phyloP scores from a whole-genome alignment of 2,888 invertebrate species.

The Pterostichus madidus region DNA sequence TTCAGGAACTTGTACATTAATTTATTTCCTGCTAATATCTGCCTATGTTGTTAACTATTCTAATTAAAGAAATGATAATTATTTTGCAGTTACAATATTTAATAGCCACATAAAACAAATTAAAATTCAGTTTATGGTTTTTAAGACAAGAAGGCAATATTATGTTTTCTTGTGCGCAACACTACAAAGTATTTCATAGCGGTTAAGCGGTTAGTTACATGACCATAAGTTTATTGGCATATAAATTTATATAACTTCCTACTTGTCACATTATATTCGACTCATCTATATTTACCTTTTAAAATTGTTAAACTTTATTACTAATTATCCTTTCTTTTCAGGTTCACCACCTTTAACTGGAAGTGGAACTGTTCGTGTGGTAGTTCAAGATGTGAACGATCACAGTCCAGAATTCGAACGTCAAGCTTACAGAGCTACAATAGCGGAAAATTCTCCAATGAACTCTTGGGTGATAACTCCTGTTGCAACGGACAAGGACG shows the following conservation, averaged over 20 bases:
- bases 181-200: constrained; percentile 33
- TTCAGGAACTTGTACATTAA: background rate
- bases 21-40: background rate
- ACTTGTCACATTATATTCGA: constrained; percentile 22
- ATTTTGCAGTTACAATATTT: constrained; percentile 43
- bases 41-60: constrained; percentile 6
- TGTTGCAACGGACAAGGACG: constrained; percentile 89
- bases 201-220: constrained; percentile 25
- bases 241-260: constrained; percentile 34
- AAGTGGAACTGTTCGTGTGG: constrained; percentile 92
- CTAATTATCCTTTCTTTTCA: constrained; percentile 75
- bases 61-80: constrained; percentile 39
- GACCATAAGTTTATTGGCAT: constrained; percentile 37
- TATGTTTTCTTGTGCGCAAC: constrained; percentile 8
- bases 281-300: background rate
- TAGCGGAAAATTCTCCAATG: constrained; percentile 90
- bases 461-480: constrained; percentile 89
- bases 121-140: constrained; percentile 34
- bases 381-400: constrained; percentile 96
- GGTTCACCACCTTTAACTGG: constrained; percentile 96
- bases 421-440: constrained; percentile 87
- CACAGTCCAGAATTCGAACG: constrained; percentile 93
- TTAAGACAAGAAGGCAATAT: constrained; percentile 35
- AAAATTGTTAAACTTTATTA: constrained; percentile 17
- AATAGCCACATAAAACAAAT: constrained; percentile 38